Base-by-base conservation (phyloP, 2,888 invertebrate species). In the Lissocephala sabroskyi region DNA sequence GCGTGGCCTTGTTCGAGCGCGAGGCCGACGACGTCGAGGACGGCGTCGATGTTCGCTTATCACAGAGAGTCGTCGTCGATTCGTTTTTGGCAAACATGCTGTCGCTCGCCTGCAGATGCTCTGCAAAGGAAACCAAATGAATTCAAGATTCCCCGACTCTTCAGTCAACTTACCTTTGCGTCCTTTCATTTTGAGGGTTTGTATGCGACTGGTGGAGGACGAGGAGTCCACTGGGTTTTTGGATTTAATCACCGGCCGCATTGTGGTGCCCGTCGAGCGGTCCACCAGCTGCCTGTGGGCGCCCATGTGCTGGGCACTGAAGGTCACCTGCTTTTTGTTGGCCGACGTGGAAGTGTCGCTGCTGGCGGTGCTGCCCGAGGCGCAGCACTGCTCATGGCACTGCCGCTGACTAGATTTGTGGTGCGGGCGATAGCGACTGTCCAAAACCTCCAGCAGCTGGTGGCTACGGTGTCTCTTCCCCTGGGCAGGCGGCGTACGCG, bases 301-400 rank as follows among this genome's bases (percentile, higher is more conserved):
- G 3, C 53, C 63, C 58, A 75, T 36, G 17, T 50, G 67, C 10
- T 62, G 53, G 17, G 52, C 29, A 59, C 41, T 64, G 26, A 76
- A 76, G 13, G 65, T 73, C 9, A 76, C 76, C 46, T 62, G 68
- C 42, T 68, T 73, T 16, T 57, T 66, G 2, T 52, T 39, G 14
- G 57, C 29, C 28, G 74, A 74, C 3, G 48, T 18, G n/a, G n/a
- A n/a, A n/a, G n/a, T n/a, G 3, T 59, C 70, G 45, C 70, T 66
- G 46, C 62, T 56, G 42, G 35, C 14, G 5, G 14, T 35, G 35
- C 14, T 16, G 14, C 35, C 16, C 16, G 14, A 3, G 23, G 23
- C 7, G 75, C 67, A 71, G 71, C 76, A 67, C 48, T 52, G 18
- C 46, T 68, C 65, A n/a, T 53, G 74, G 56, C 62, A 62, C 59